Base-by-base conservation (phyloP, 2,113 vertebrate species). In the Haplochromis burtoni region DNA sequence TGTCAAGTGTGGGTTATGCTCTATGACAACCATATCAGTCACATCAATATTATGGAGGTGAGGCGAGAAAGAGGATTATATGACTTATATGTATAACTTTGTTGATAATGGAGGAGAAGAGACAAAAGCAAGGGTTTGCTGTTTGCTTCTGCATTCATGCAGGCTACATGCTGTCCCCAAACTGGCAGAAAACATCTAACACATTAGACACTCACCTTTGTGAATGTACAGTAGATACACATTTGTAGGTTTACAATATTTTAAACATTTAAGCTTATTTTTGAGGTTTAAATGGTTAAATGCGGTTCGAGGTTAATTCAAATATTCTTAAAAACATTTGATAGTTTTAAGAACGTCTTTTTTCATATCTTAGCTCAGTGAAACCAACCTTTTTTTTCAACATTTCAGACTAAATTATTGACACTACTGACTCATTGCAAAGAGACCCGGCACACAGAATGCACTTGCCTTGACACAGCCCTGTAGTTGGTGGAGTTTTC, bases 11-110 rank as follows among this genome's bases (percentile, higher is more conserved):
- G 79, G 61, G 85, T 81, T 55, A 87, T 17, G 40, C 80, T 89
- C 59, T 35, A 4, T 84, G 84, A 90, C 87, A 66, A 87, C 66
- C 71, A 31, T 76, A 84, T 92, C 91, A 87, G 5, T 45, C 54
- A 5, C 87, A 53, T 90, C 93, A n/a, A 81, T 85, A 91, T 81
- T 47, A 80, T 24, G 24, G 54, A 73, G 88, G 83, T 86, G 85
- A 86, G 40, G 85, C 17, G 33, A 49, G 89, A 80, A 73, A 86
- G 57, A 82, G 73, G 83, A 91, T 88, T 86, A 81, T 42, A 40
- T 78, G 81, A 81, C 57, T 61, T 61, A 61, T 61, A 61, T 33
- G 57, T 33, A 61, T n/a, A 35, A 87, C 42, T 33, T 40, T 45
- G 83, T 38, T 35, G 33, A 84, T 87, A 83, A 86, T 24, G 14